These are phyloP conservation scores for Cotesia vestalis DNA, from an alignment of 1,140 invertebrate species.

Conservation along the genomic window DNA sequence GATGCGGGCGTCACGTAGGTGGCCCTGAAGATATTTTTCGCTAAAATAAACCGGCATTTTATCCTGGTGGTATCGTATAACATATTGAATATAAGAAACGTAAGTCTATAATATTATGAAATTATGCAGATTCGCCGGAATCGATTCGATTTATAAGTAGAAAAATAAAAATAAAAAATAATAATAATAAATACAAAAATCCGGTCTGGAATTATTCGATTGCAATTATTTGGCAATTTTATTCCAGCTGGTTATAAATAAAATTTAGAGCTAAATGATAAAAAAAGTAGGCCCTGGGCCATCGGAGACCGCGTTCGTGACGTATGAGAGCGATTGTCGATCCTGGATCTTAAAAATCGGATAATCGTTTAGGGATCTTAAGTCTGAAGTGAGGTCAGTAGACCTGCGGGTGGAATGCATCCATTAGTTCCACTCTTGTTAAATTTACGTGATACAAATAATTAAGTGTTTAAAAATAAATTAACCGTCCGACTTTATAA, in stretches of 20 bases:
- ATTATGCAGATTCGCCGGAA: background rate
- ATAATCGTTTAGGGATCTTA: constrained; percentile 24
- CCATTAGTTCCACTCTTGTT: constrained; percentile 32
- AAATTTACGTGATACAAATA: constrained; percentile 27
- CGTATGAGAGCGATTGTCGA: constrained; percentile 25
- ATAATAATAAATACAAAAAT: background rate
- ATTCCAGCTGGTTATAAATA: background rate
- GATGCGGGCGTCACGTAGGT: constrained; percentile 33
- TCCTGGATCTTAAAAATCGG: background rate
- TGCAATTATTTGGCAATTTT: constrained; percentile 1
- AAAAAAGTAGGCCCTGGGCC: constrained; percentile 17
- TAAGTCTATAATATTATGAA: constrained; percentile 1
- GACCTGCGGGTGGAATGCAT: constrained; percentile 27
- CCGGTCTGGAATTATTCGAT: background rate
- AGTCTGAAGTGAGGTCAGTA: constrained; percentile 9
- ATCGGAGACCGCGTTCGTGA: constrained; percentile 1
- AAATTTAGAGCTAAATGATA: constrained; percentile 5
- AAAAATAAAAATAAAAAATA: background rate
- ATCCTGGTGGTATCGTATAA: constrained; percentile 33
- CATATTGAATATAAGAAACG: constrained; percentile 17
- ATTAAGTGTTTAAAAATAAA: constrained; percentile 24
- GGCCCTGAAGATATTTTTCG: constrained; percentile 9
- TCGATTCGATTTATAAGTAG: background rate
- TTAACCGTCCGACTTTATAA: background rate
- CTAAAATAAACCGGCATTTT: constrained; percentile 27